Percentiles rank a stretch among this genome's conserved stretches.
Evolutionary conservation across 2,888 invertebrate genomes (phyloP).

Genomic region (Hoplodrina blanda): DNA sequence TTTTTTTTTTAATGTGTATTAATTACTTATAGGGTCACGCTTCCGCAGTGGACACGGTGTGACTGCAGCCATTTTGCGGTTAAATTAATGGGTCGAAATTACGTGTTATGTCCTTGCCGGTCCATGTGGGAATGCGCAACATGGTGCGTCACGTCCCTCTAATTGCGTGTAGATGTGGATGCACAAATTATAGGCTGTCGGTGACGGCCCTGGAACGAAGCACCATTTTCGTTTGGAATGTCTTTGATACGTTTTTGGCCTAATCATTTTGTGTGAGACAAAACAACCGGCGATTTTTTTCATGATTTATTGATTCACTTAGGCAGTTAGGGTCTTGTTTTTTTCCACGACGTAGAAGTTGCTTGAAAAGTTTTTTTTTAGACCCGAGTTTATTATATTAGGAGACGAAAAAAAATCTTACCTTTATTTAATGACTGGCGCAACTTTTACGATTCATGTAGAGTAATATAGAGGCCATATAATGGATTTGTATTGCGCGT

Average conservation of each 20-base stretch:
- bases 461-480: constrained; percentile 39
- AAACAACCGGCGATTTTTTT: constrained; percentile 62
- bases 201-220: constrained; percentile 71
- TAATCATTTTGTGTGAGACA: constrained; percentile 70
- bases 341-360: constrained; percentile 51
- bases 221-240: constrained; percentile 72
- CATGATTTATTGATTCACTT: constrained; percentile 68
- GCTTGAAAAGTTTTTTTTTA: constrained; percentile 58
- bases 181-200: constrained; percentile 87
- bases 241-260: constrained; percentile 75
- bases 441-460: constrained; percentile 56
- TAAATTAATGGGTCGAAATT: constrained; percentile 88
- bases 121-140: constrained; percentile 85
- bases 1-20: neutral
- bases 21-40: neutral
- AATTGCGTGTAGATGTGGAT: constrained; percentile 86
- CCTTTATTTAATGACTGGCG: constrained; percentile 65
- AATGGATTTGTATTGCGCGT: constrained; percentile 41
- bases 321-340: constrained; percentile 61
- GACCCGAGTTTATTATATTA: constrained; percentile 41
- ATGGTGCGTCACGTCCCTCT: constrained; percentile 86
- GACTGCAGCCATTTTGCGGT: constrained; percentile 83
- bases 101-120: constrained; percentile 85
- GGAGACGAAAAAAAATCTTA: constrained; percentile 53
- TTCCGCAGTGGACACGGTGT: constrained; percentile 69